These are phyloP conservation scores for Dallia pectoralis DNA, from an alignment of 2,797 vertebrate species.

Conservation along the genomic window DNA sequence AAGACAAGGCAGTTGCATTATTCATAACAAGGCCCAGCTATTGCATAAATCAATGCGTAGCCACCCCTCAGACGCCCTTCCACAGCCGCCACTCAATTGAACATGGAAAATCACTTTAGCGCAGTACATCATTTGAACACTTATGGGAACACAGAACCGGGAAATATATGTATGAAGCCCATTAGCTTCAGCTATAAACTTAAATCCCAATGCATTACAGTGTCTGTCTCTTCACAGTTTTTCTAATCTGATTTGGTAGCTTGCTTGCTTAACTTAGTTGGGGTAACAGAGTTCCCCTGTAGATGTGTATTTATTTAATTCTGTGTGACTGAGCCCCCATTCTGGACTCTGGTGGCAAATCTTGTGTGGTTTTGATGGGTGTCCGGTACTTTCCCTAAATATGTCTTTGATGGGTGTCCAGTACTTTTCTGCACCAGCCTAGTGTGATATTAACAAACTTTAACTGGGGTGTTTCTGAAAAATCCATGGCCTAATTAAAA, in stretches of 20 bases:
- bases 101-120: slow-evolving; percentile 52
- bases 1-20: slow-evolving; percentile 44
- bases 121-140: slow-evolving; percentile 12
- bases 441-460: no score
- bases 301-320: no score
- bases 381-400: no score
- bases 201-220: neutral
- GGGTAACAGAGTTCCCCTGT: no score
- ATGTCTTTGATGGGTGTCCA: no score
- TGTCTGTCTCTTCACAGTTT: no score
- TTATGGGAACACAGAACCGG: slow-evolving; percentile 1
- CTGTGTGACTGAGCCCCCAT: no score
- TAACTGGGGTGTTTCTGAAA: neutral
- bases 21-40: slow-evolving; percentile 37
- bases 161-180: slow-evolving; percentile 17
- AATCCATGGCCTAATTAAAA: neutral
- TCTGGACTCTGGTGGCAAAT: no score
- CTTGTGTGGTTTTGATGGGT: no score
- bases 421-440: no score
- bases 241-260: no score
- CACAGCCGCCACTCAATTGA: slow-evolving; percentile 22
- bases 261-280: no score
- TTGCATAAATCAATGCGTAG: slow-evolving; percentile 43
- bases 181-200: neutral
- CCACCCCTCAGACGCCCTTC: slow-evolving; percentile 28